Conservation (phyloP, 2,797 vertebrate genomes). For the Adelosebastes latens region DNA sequence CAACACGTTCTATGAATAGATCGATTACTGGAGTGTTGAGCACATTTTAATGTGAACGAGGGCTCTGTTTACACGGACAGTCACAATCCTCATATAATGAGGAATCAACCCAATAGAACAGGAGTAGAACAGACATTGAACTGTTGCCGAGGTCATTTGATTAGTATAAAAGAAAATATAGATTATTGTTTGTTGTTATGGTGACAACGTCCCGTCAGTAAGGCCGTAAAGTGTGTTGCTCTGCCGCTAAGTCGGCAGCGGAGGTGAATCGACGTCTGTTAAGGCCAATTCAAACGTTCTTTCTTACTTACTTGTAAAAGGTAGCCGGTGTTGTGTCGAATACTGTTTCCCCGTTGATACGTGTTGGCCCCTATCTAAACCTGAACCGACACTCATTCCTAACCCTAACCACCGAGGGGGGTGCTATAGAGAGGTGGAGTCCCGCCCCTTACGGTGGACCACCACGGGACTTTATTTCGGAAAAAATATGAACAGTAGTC, state of each 20-base stretch:
- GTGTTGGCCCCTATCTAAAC: not conserved
- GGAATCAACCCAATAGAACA: not conserved
- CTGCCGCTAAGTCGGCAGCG: not conserved
- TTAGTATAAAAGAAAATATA: not conserved
- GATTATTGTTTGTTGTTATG: not conserved
- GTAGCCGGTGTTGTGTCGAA: not conserved
- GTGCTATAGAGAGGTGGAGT: no score
- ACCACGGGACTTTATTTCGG: no score
- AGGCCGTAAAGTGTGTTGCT: not conserved
- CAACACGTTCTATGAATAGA: constrained; percentile 40
- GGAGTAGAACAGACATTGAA: not conserved
- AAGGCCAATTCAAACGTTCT: not conserved
- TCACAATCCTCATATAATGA: not conserved
- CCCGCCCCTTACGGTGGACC: no score
- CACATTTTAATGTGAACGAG: constrained; percentile 4
- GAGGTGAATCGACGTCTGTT: not conserved
- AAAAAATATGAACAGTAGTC: no score
- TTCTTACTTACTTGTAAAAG: not conserved
- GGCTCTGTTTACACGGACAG: constrained; percentile 9
- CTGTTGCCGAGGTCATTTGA: not conserved
- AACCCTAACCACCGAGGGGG: not conserved
- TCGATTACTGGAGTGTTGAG: constrained; percentile 12
- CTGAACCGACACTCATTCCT: not conserved
- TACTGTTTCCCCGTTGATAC: not conserved
- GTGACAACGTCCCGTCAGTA: not conserved